These are phyloP conservation scores for Microctenopoma stevenorrisi DNA, from an alignment of 2,797 vertebrate genomes.

Conservation along the genomic window DNA sequence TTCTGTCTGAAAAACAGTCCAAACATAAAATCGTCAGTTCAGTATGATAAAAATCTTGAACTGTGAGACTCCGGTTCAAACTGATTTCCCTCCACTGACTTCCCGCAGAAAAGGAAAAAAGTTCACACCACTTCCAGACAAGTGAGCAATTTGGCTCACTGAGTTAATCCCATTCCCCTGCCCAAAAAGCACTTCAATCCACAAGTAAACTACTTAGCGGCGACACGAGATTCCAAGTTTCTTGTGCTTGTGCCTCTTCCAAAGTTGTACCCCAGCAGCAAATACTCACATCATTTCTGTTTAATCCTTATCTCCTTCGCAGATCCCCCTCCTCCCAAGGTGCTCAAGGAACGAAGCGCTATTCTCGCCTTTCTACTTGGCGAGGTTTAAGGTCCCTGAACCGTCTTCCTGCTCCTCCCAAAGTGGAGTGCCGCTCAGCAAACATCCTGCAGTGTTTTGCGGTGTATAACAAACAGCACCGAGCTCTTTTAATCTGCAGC, in stretches of 20 bases:
- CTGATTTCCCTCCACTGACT: slow-evolving; percentile 17
- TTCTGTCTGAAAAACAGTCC: neutral
- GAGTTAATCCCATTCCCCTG: slow-evolving; percentile 52
- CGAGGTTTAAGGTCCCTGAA: slow-evolving; percentile 62
- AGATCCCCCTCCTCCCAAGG: slow-evolving; percentile 48
- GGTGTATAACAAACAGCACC: slow-evolving; percentile 73
- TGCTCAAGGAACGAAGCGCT: slow-evolving; percentile 32
- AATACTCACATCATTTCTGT: slow-evolving; percentile 45
- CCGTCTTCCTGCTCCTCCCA: slow-evolving; percentile 56
- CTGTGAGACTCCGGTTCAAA: slow-evolving; percentile 4
- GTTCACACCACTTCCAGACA: slow-evolving; percentile 46
- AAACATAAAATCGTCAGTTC: too few relatives aligned
- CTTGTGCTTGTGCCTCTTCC: slow-evolving; percentile 19
- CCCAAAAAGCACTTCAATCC: slow-evolving; percentile 42
- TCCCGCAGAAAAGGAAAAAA: slow-evolving; percentile 29
- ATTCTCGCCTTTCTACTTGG: slow-evolving; percentile 40
- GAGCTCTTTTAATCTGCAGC: slow-evolving; percentile 80
- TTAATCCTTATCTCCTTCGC: slow-evolving; percentile 65
- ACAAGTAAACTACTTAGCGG: slow-evolving; percentile 50
- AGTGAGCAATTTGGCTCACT: slow-evolving; percentile 39
- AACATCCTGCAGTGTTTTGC: slow-evolving; percentile 76
- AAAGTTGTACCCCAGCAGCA: slow-evolving; percentile 51
- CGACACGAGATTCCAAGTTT: slow-evolving; percentile 48
- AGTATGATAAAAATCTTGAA: neutral
- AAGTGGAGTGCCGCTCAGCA: slow-evolving; percentile 65